Conservation (phyloP, 2,113 vertebrate species). For the Neotragus moschatus region DNA sequence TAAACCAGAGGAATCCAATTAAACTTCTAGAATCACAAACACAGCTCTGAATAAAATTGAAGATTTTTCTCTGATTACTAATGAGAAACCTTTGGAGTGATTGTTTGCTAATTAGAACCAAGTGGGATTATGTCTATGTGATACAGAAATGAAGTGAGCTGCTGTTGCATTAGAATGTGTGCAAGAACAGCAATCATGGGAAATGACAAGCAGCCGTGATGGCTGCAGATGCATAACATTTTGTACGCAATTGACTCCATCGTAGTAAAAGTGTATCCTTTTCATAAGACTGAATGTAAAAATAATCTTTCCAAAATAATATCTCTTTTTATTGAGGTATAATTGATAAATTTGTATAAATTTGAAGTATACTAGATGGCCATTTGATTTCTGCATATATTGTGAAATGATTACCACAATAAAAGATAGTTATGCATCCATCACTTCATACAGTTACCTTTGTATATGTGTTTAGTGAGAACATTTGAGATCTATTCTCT, state of each 20-base stretch:
- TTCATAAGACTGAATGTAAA: not conserved
- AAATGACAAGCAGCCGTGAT: not conserved
- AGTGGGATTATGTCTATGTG: not conserved
- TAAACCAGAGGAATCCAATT: constrained; percentile 44
- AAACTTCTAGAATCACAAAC: constrained; percentile 12
- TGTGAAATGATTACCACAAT: not conserved
- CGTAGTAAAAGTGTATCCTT: not conserved
- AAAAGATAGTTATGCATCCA: not conserved
- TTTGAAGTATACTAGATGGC: not conserved
- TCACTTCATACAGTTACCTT: not conserved
- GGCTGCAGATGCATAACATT: not conserved
- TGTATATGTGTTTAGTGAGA: not conserved
- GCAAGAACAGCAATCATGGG: not conserved
- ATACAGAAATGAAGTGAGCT: not conserved
- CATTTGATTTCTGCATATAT: not conserved
- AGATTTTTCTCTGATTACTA: constrained; percentile 46
- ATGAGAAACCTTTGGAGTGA: constrained; percentile 14
- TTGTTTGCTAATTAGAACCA: constrained; percentile 56
- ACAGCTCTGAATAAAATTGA: constrained; percentile 17
- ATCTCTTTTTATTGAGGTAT: not conserved
- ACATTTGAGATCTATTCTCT: not conserved
- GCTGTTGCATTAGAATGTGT: not conserved
- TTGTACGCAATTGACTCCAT: not conserved
- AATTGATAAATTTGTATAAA: not conserved
- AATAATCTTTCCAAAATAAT: not conserved